A percentile compares a stretch with the other conserved stretches of the same genome.
phyloP scores from a whole-genome alignment of 2,797 vertebrate species.

The Phalanger gymnotis region DNA sequence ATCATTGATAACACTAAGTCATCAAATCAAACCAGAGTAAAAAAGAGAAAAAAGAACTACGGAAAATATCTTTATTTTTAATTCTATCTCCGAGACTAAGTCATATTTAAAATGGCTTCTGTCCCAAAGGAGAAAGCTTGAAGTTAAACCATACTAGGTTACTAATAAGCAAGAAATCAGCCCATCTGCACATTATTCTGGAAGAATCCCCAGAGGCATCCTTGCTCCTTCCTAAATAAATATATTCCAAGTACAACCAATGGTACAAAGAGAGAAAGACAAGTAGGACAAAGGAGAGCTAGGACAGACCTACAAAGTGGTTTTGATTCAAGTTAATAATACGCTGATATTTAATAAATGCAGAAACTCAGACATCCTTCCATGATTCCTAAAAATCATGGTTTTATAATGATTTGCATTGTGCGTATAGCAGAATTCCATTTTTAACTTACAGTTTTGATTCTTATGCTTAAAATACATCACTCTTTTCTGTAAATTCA shows the following conservation, averaged over 20 bases:
- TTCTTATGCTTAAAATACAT: constrained; percentile 42
- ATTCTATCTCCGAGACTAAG: constrained; percentile 36
- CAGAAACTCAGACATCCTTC: not conserved
- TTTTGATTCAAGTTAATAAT: constrained; percentile 11
- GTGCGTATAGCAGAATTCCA: not conserved
- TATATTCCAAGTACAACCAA: constrained; percentile 36
- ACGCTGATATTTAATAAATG: not conserved
- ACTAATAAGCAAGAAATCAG: constrained; percentile 58
- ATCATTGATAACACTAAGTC: constrained; percentile 20
- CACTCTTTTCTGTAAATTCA: constrained; percentile 19
- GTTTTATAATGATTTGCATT: not conserved
- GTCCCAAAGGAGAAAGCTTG: constrained; percentile 43
- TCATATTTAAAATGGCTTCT: constrained; percentile 45
- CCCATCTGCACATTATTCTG: constrained; percentile 9
- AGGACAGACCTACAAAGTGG: not conserved
- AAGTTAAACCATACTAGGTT: constrained; percentile 54
- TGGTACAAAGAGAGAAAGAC: constrained; percentile 16
- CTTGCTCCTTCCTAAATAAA: not conserved
- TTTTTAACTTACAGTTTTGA: not conserved
- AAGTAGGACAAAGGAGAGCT: not conserved
- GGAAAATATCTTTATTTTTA: constrained; percentile 38
- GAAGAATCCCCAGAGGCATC: not conserved
- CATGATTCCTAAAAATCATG: not conserved
- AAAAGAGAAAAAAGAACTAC: not conserved
- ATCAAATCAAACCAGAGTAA: not conserved